These are phyloP conservation scores for Tinea trinotella DNA, from an alignment of 2,888 invertebrate genomes.

Conservation along the genomic window DNA sequence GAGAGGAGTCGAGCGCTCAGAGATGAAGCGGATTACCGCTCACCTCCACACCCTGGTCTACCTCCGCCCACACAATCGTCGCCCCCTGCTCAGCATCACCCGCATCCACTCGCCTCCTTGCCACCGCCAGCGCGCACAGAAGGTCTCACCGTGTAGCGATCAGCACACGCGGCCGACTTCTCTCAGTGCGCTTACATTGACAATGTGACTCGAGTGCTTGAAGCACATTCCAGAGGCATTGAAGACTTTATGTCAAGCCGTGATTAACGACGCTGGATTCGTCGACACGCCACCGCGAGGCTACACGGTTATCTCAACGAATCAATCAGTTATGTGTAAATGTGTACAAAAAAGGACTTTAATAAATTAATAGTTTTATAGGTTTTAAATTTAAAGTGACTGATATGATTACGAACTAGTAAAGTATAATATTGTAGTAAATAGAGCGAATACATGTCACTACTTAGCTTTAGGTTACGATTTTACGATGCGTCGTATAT, in stretches of 20 bases:
- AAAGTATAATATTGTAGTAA: conserved; percentile 8
- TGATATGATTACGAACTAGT: conserved; percentile 17
- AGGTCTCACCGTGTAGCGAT: conserved; percentile 78
- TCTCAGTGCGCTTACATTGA: neutral
- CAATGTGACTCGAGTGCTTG: neutral
- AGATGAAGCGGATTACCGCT: conserved; percentile 62
- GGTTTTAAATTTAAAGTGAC: conserved; percentile 4
- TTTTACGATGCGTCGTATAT: conserved; percentile 27
- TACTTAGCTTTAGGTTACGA: conserved; percentile 1
- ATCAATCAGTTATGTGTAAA: conserved; percentile 9
- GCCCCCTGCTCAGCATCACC: conserved; percentile 36
- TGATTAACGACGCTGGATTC: neutral
- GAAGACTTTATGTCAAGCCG: neutral
- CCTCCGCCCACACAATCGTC: conserved; percentile 52
- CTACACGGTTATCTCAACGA: conserved; percentile 9
- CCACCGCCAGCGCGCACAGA: conserved; percentile 79
- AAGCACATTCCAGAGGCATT: neutral
- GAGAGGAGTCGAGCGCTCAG: conserved; percentile 65
- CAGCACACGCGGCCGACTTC: neutral
- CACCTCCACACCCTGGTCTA: conserved; percentile 46
- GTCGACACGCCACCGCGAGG: neutral
- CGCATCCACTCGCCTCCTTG: conserved; percentile 68
- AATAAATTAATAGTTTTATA: conserved; percentile 13
- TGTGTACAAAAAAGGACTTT: conserved; percentile 16
- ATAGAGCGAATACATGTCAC: conserved; percentile 11